Conservation (phyloP, 2,888 invertebrate species). For the Ornithoptera alexandrae region DNA sequence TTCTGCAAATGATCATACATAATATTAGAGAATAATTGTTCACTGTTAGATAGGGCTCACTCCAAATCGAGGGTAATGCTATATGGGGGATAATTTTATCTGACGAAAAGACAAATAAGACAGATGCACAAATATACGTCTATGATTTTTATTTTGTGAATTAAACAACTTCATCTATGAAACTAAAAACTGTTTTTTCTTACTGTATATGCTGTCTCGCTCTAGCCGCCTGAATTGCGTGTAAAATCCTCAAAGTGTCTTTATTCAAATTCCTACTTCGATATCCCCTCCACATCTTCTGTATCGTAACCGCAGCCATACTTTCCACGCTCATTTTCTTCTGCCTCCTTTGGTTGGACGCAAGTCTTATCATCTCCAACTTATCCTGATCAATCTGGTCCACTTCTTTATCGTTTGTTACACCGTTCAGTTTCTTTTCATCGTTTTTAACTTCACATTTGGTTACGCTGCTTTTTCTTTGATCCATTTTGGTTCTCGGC, state of each 20-base stretch:
- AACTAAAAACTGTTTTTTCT: conserved; percentile 44
- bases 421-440: conserved; percentile 58
- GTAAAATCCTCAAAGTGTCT: conserved; percentile 81
- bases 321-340: conserved; percentile 65
- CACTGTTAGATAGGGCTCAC: too few relatives aligned
- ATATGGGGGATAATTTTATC: too few relatives aligned
- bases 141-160: background rate
- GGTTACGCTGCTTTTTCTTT: conserved; percentile 65
- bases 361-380: conserved; percentile 60
- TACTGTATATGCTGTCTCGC: conserved; percentile 92
- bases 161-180: background rate
- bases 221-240: conserved; percentile 87
- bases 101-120: too few relatives aligned
- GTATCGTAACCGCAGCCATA: conserved; percentile 87
- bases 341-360: conserved; percentile 67
- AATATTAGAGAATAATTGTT: too few relatives aligned
- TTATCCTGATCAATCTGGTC: conserved; percentile 59
- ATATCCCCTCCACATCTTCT: conserved; percentile 93
- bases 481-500: conserved; percentile 63
- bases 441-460: conserved; percentile 50
- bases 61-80: too few relatives aligned
- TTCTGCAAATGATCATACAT: conserved; percentile 64
- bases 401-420: conserved; percentile 41
- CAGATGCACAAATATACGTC: too few relatives aligned
- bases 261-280: conserved; percentile 86